Base-by-base conservation (phyloP, 2,113 vertebrate genomes). In the Cichladusa arquata region DNA sequence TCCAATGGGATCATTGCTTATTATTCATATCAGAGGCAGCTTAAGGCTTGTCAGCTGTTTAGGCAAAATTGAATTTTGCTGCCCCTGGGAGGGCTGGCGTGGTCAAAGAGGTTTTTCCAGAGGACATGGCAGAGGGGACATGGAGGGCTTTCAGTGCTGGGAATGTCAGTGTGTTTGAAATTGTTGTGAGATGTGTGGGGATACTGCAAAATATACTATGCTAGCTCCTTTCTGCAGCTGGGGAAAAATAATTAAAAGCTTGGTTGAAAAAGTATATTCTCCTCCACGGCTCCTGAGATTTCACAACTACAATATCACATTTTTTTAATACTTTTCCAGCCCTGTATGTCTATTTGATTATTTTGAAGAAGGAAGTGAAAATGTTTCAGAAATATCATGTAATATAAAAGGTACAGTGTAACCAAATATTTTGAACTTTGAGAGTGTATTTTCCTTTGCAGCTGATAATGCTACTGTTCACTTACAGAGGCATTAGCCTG, bases 21-120 rank as follows among this genome's bases (percentile, higher is more conserved):
- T 94, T 93, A 96, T 93, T 96, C 88, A 5, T 87, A 86, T 90
- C 78, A 86, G 90, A 76, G 82, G 11, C 79, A 92, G 93, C 85
- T 96, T 92, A 90, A 88, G 4, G 51, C 93, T 88, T 73, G 81
- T 80, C 84, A 90, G 90, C 79, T 74, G 13, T 0, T 0, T 8
- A 62, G 82, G 64, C 47, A 93, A 92, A 93, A 95, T 92, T 93
- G 76, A 94, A 88, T 93, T 94, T 88, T 66, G 60, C 64, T 93
- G 86, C 60, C 72, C 72, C 42, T 86, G 82, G 92, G 95, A 95
- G 34, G 58, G 56, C 58, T 81, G 80, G 33, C 8, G 6, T 71
- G 86, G 79, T 69, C 0, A 2, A 54, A 22, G 6, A 81, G 23
- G 57, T 42, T 94, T 81, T 90, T 83, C 50, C 34, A 47, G 88